phyloP scores from a whole-genome alignment of 1,140 invertebrate species.

The Tenebrio molitor region DNA sequence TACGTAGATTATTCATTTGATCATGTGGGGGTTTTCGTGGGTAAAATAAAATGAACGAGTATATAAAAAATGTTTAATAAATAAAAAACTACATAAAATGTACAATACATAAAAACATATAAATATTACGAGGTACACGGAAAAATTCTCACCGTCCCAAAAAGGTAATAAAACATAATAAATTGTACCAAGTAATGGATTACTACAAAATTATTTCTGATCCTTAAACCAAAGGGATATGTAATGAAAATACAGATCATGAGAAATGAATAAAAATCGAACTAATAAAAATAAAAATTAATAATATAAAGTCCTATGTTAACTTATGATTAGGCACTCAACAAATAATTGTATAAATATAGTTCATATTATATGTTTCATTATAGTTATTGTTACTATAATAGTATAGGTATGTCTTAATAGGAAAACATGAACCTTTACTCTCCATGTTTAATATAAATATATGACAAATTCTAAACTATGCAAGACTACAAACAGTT shows the following conservation, averaged over 20 bases:
- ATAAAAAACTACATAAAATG: constrained; percentile 57
- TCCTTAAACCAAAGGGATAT: constrained; percentile 36
- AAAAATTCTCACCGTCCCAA: constrained; percentile 34
- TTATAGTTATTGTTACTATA: constrained; percentile 36
- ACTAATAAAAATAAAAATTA: constrained; percentile 45
- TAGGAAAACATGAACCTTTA: constrained; percentile 59
- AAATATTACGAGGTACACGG: constrained; percentile 43
- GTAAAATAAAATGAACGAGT: constrained; percentile 37
- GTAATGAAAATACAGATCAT: constrained; percentile 37
- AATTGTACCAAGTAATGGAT: constrained; percentile 13
- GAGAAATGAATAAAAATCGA: constrained; percentile 42
- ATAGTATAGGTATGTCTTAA: constrained; percentile 52
- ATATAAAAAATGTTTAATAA: constrained; percentile 57
- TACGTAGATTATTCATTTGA: neutral
- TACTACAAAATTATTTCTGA: constrained; percentile 31
- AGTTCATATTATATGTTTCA: constrained; percentile 44
- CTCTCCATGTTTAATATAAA: constrained; percentile 61
- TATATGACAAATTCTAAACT: constrained; percentile 62
- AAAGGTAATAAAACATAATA: constrained; percentile 17
- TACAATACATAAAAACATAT: constrained; percentile 50
- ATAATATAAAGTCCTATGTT: constrained; percentile 49
- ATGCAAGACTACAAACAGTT: constrained; percentile 51
- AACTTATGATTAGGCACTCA: constrained; percentile 64
- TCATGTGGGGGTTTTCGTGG: neutral
- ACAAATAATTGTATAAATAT: constrained; percentile 64